Evolutionary conservation across 2,113 vertebrate genomes (phyloP).

Genomic region (Atherinomorus stipes): DNA sequence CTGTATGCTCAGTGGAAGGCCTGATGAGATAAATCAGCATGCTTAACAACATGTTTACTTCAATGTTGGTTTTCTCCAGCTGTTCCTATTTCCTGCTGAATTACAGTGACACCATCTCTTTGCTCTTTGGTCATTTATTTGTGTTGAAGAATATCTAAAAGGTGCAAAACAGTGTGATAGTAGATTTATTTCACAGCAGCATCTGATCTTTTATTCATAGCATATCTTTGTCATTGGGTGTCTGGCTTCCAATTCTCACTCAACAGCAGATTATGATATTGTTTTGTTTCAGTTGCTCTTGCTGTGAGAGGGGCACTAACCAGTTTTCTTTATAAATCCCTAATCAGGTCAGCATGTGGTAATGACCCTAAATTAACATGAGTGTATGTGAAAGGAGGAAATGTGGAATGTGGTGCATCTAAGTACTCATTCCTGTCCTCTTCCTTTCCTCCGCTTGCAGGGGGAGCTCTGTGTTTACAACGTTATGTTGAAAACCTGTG

Average conservation of each 20-base stretch:
- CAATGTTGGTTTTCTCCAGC: conserved; percentile 29
- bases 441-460: not conserved
- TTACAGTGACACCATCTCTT: conserved; percentile 35
- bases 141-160: conserved; percentile 53
- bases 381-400: not conserved
- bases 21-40: conserved; percentile 32
- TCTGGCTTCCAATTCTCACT: conserved; percentile 49
- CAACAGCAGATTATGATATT: conserved; percentile 60
- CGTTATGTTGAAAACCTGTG: conserved; percentile 31
- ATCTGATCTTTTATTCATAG: conserved; percentile 75
- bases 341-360: conserved; percentile 46
- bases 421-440: not conserved
- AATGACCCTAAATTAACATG: conserved; percentile 29
- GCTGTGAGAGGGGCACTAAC: conserved; percentile 31
- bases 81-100: conserved; percentile 30
- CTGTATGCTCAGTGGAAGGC: conserved; percentile 17
- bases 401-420: not conserved
- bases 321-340: conserved; percentile 38
- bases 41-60: conserved; percentile 47
- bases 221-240: conserved; percentile 30
- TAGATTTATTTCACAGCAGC: conserved; percentile 41
- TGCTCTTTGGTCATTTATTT: conserved; percentile 46
- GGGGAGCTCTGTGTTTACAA: conserved; percentile 14
- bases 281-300: conserved; percentile 48
- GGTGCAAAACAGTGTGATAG: conserved; percentile 40